These are phyloP conservation scores for Pachliopta kotzebuea DNA, from an alignment of 2,888 invertebrate species.

Conservation along the genomic window DNA sequence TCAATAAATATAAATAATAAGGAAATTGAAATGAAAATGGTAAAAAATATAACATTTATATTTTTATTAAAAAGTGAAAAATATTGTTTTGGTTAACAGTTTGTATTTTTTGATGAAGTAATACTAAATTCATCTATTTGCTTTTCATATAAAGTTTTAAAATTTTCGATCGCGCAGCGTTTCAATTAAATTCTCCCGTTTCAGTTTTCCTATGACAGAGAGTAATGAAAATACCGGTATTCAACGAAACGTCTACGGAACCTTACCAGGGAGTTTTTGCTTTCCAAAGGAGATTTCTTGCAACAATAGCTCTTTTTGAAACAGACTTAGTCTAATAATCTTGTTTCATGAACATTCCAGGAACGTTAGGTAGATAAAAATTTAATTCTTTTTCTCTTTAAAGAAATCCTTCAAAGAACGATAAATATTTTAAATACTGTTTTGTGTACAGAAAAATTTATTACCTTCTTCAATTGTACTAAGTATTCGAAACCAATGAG, in stretches of 20 bases:
- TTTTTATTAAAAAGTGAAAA: neutral
- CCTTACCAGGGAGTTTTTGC: slow-evolving; percentile 43
- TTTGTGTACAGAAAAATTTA: neutral
- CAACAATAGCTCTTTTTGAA: slow-evolving; percentile 3
- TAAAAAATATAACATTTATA: neutral
- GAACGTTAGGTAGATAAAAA: neutral
- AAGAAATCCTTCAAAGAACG: neutral
- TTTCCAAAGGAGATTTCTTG: slow-evolving; percentile 48
- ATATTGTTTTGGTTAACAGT: no score
- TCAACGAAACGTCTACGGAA: slow-evolving; percentile 48
- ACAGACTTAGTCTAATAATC: neutral
- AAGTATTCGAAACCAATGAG: no score
- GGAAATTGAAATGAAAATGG: neutral
- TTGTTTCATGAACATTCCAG: neutral
- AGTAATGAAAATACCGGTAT: slow-evolving; percentile 64
- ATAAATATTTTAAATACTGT: no score
- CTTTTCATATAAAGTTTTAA: slow-evolving; percentile 35
- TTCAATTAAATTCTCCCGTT: slow-evolving; percentile 67
- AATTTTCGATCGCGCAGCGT: slow-evolving; percentile 43
- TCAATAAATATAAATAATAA: neutral
- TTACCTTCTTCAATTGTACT: no score
- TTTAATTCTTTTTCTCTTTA: neutral
- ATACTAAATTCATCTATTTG: neutral
- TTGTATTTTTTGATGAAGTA: no score
- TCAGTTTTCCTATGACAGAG: slow-evolving; percentile 61